Evolutionary conservation across 2,888 invertebrate genomes (phyloP), one percentile per base, ranked within the genome.

Genomic region (Nomada hirtipes): DNA sequence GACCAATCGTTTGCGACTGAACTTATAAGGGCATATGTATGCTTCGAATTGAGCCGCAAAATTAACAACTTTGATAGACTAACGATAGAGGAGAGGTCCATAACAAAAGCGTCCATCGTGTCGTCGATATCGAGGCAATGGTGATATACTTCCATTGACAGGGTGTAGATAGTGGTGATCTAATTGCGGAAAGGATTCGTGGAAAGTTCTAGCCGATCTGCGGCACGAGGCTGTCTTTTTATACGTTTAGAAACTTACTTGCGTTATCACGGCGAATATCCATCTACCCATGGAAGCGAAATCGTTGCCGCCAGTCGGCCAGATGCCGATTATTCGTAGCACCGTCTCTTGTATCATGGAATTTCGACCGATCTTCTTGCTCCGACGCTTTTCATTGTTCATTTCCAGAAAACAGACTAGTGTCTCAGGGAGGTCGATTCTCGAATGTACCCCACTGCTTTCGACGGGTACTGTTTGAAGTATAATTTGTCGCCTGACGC

Each of bases 71-170:
- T 88, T 7, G 74, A 72, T 1, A 82, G 68, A 20, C 84, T 75
- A 53, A 76, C 67, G 36, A 81, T 9, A 15, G 86, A 78, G 3
- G 87, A 87, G 3, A 85, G 74, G 15, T 78, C 72, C 82, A 88
- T 75, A 11, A 85, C 20, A 52, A 88, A 83, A 1, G 88, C 87
- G 9, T 88, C 88, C 84, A 88, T 83, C 59, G 85, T 81, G 53
- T 88, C 81, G 23, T 88, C 84, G 29, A 76, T 11, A 36, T 70
- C 68, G 15, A 82, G 65, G 11, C 87, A 88, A 9, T 86, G 86
- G 2, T 65, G 72, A 11, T 85, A 83, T 0, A 76, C 55, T 36
- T 88, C 87, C 76, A 83, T n/a, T n/a, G 81, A 70, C 63, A 86
- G 61, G 36, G 74, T 85, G 81, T 9, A 77, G 67, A 86, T 78